phyloP scores from a whole-genome alignment of 2,797 vertebrate species.

The Pipistrellus pygmaeus region DNA sequence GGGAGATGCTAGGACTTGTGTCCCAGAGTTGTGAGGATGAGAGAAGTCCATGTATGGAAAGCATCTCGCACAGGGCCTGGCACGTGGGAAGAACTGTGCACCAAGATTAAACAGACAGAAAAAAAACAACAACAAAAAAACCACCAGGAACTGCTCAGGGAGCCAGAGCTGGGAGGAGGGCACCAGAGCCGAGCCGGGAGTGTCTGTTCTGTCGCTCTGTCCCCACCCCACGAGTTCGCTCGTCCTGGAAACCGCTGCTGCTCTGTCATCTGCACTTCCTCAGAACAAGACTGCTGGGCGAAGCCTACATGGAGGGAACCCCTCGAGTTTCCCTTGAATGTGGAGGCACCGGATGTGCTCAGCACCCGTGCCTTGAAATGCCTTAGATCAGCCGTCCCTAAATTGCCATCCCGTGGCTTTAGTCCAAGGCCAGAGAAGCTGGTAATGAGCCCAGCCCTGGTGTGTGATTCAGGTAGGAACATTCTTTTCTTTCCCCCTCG shows the following conservation, averaged over 20 bases:
- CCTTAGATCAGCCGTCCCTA: neutral
- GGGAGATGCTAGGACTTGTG: neutral
- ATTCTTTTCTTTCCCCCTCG: neutral
- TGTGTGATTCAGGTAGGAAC: neutral
- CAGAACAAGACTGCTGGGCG: fast-evolving
- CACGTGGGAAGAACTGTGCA: fast-evolving
- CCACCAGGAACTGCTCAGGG: neutral
- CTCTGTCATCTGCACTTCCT: neutral
- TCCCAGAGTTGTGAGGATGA: fast-evolving
- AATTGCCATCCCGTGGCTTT: slow-evolving; percentile 3
- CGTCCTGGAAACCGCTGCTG: neutral
- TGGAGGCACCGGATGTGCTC: neutral
- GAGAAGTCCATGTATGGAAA: too few relatives aligned
- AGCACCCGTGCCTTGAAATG: fast-evolving
- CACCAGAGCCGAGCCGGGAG: neutral
- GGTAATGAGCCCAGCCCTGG: neutral
- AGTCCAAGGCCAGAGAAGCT: neutral
- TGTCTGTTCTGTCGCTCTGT: neutral
- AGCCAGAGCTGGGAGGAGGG: neutral
- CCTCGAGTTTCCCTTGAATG: neutral
- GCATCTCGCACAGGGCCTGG: fast-evolving
- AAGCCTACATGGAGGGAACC: neutral
- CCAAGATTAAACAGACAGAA: neutral
- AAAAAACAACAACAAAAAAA: neutral
- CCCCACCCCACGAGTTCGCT: fast-evolving